Evolutionary conservation across 1,140 invertebrate genomes (phyloP).

Genomic region (Nasonia giraulti): DNA sequence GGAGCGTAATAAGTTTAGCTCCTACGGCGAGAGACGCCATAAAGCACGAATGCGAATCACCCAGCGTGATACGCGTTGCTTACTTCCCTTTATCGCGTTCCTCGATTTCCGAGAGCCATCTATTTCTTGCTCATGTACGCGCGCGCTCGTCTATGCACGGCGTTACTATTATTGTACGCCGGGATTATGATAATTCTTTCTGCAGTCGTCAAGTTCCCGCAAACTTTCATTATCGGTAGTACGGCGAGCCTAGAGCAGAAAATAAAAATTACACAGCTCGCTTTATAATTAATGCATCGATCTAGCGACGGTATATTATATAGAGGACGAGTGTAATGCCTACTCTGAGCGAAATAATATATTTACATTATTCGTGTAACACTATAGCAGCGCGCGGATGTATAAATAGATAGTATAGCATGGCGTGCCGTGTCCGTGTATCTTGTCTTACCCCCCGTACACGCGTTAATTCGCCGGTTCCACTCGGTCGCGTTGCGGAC

Average conservation of each 20-base stretch:
- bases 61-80: slow-evolving; percentile 18
- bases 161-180: background rate
- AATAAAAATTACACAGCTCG: background rate
- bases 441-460: slow-evolving; percentile 25
- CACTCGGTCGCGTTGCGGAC: slow-evolving; percentile 29
- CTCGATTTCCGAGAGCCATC: slow-evolving; percentile 17
- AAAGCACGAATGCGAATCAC: slow-evolving; percentile 39
- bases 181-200: too few relatives aligned
- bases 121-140: background rate
- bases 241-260: too few relatives aligned
- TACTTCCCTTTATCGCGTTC: slow-evolving; percentile 36
- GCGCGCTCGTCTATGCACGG: background rate
- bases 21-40: slow-evolving; percentile 28
- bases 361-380: background rate
- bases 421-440: background rate
- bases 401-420: background rate
- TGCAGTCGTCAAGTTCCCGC: too few relatives aligned
- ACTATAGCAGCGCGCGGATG: background rate
- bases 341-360: background rate
- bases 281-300: background rate
- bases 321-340: background rate
- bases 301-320: background rate
- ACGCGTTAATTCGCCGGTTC: slow-evolving; percentile 31
- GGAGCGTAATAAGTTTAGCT: slow-evolving; percentile 42
- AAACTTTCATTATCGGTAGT: too few relatives aligned